phyloP scores from a whole-genome alignment of 2,113 vertebrate species.

The Syngnathus typhle region DNA sequence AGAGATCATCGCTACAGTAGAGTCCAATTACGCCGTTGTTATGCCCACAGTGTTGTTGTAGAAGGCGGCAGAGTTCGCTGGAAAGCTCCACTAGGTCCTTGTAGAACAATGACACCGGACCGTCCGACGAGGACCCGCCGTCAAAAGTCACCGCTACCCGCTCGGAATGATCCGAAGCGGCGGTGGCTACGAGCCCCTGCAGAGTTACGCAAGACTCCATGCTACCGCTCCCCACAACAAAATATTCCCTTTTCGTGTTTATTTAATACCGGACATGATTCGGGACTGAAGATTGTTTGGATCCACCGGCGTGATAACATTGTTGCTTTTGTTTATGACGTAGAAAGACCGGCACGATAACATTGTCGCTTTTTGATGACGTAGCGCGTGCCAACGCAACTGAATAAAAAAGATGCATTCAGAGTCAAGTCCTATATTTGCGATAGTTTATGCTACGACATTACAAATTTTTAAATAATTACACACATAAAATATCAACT shows the following conservation, averaged over 20 bases:
- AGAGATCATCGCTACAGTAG: slow-evolving; percentile 77
- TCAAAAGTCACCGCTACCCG: slow-evolving; percentile 77
- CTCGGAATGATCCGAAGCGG: slow-evolving; percentile 56
- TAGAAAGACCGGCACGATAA: too few species aligned
- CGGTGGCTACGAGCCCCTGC: slow-evolving; percentile 71
- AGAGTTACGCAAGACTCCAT: slow-evolving; percentile 60
- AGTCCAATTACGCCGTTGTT: slow-evolving; percentile 72
- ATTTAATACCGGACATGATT: neutral
- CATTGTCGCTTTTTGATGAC: slow-evolving; percentile 42
- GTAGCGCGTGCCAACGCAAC: neutral
- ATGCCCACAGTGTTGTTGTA: slow-evolving; percentile 54
- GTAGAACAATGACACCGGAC: slow-evolving; percentile 62
- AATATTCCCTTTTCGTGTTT: neutral
- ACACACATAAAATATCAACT: neutral
- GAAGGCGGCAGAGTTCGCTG: slow-evolving; percentile 62
- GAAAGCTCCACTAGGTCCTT: slow-evolving; percentile 52
- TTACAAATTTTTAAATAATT: neutral
- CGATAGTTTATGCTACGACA: neutral
- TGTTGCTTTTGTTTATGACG: slow-evolving; percentile 47
- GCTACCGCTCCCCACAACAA: neutral
- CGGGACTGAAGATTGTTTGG: neutral
- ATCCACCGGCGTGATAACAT: neutral
- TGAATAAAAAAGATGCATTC: neutral
- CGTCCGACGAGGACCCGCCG: slow-evolving; percentile 27
- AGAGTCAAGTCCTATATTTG: neutral